A percentile compares a stretch with the other conserved stretches of the same genome.
Conservation (phyloP, 2,113 vertebrate genomes). For the Halichoeres trimaculatus region DNA sequence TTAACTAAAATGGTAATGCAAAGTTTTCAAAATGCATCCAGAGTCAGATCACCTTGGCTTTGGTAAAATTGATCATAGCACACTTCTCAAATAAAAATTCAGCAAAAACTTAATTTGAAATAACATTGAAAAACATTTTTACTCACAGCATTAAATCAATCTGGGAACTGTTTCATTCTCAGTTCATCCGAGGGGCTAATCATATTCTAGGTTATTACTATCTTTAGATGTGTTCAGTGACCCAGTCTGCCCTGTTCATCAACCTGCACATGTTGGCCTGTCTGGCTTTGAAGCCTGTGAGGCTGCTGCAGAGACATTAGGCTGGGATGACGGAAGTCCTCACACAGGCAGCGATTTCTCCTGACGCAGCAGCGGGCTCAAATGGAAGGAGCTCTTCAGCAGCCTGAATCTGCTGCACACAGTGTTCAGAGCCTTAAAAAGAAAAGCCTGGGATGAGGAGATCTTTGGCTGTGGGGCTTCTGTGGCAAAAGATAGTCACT, state of each 20-base stretch:
- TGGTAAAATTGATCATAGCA: too few relatives aligned
- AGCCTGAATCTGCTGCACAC: slow-evolving; percentile 42
- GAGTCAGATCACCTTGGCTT: too few relatives aligned
- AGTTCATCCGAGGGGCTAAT: slow-evolving; percentile 15
- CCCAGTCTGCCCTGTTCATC: slow-evolving; percentile 30
- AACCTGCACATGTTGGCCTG: slow-evolving; percentile 21
- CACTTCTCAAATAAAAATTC: too few relatives aligned
- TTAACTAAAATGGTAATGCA: too few relatives aligned
- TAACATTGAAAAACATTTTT: too few relatives aligned
- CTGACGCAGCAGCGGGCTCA: slow-evolving; percentile 68
- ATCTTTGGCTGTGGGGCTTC: background rate
- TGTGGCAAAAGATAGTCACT: background rate
- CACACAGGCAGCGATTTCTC: slow-evolving; percentile 68
- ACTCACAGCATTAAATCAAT: background rate
- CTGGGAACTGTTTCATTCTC: background rate
- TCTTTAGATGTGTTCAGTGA: slow-evolving; percentile 19
- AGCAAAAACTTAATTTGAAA: too few relatives aligned
- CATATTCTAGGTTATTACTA: slow-evolving; percentile 8
- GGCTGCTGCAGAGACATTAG: slow-evolving; percentile 66
- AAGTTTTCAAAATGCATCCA: too few relatives aligned
- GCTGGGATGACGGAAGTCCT: slow-evolving; percentile 68
- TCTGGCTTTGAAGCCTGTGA: slow-evolving; percentile 48
- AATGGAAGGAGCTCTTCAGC: slow-evolving; percentile 60
- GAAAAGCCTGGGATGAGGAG: slow-evolving; percentile 18
- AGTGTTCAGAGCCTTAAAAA: slow-evolving; percentile 15